Evolutionary conservation across 2,113 vertebrate species (phyloP).

Genomic region (Lutjanus erythropterus): DNA sequence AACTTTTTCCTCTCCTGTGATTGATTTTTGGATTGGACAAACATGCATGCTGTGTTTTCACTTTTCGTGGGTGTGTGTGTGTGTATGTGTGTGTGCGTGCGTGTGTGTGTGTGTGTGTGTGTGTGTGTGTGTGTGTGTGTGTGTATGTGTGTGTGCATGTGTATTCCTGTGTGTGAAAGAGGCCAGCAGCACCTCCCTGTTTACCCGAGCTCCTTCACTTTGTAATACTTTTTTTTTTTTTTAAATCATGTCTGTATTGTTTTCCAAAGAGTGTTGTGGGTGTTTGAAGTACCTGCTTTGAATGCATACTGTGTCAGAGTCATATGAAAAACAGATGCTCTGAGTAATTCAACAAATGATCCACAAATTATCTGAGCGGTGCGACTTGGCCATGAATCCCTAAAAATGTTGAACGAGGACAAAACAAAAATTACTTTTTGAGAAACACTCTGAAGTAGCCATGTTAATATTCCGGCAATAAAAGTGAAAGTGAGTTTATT

Average conservation of each 20-base stretch:
- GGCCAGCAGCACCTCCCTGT: background rate
- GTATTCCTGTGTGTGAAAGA: background rate
- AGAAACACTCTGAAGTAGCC: background rate
- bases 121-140: background rate
- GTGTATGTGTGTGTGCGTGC: background rate
- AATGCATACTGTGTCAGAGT: constrained; percentile 8
- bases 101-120: background rate
- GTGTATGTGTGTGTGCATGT: no score
- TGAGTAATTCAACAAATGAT: constrained; percentile 9
- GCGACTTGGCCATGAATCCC: background rate
- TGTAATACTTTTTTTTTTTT: background rate
- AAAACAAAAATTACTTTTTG: background rate
- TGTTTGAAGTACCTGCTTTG: background rate
- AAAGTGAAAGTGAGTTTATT: background rate
- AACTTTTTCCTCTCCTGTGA: constrained; percentile 28
- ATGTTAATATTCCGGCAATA: background rate
- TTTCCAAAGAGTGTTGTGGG: background rate
- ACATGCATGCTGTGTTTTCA: constrained; percentile 30
- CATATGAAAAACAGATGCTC: constrained; percentile 4
- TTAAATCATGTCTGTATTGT: no score
- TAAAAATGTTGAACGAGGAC: background rate
- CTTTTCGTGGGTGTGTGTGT: background rate
- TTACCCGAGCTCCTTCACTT: background rate
- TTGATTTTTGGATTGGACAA: constrained; percentile 34
- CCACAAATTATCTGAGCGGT: background rate